phyloP scores from a whole-genome alignment of 2,888 invertebrate genomes.

The Synanthedon tipuliformis region DNA sequence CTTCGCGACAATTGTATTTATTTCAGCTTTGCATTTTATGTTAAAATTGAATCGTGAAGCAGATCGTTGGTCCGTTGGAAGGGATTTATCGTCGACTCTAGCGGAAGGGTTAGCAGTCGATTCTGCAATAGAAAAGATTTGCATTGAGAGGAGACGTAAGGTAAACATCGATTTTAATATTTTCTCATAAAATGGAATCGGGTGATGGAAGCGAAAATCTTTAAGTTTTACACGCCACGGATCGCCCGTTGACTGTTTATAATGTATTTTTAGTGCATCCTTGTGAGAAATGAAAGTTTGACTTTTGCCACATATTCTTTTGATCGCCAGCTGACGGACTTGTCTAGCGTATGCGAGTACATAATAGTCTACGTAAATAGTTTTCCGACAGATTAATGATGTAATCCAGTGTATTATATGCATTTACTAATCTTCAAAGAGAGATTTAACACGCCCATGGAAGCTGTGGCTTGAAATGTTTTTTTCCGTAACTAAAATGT shows the following conservation, averaged over 20 bases:
- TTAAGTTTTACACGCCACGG: conserved; percentile 24
- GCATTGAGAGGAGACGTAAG: conserved; percentile 68
- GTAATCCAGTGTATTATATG: conserved; percentile 3
- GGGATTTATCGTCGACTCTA: conserved; percentile 60
- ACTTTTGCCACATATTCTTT: conserved; percentile 71
- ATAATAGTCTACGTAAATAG: conserved; percentile 47
- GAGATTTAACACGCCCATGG: conserved; percentile 32
- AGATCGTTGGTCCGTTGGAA: conserved; percentile 56
- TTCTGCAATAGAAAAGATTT: conserved; percentile 69
- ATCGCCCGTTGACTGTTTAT: conserved; percentile 48
- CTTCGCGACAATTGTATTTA: conserved; percentile 69
- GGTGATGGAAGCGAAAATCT: conserved; percentile 31
- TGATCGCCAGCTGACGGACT: conserved; percentile 69
- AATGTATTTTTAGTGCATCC: conserved; percentile 68
- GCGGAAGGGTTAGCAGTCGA: conserved; percentile 67
- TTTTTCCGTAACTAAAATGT: conserved; percentile 56
- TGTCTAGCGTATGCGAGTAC: conserved; percentile 56
- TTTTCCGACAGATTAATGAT: conserved; percentile 30
- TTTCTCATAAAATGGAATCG: conserved; percentile 53
- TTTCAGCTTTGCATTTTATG: conserved; percentile 70
- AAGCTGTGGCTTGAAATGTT: conserved; percentile 44
- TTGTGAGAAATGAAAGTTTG: conserved; percentile 70
- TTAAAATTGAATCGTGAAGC: conserved; percentile 66
- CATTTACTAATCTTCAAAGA: conserved; percentile 16
- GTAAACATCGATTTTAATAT: conserved; percentile 70